phyloP scores from a whole-genome alignment of 2,113 vertebrate species.

The Archilochus colubris region DNA sequence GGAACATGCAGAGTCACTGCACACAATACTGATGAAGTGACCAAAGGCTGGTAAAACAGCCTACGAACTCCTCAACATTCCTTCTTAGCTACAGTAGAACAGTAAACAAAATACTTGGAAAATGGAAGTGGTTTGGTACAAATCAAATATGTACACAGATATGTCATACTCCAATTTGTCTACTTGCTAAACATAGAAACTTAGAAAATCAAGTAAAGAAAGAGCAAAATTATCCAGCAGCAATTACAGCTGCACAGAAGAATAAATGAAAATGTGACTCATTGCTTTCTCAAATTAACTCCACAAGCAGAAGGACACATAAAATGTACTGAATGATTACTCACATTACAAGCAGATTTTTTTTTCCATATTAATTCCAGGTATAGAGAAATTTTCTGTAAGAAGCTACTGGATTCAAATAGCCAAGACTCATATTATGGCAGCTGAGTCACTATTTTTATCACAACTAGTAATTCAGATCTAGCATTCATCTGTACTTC shows the following conservation, averaged over 20 bases:
- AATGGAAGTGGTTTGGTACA: neutral
- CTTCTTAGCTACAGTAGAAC: neutral
- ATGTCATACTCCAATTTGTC: neutral
- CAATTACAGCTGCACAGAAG: neutral
- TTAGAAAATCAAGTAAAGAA: neutral
- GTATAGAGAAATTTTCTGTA: neutral
- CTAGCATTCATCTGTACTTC: neutral
- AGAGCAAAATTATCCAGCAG: constrained; percentile 8
- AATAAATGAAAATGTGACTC: neutral
- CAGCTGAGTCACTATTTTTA: neutral
- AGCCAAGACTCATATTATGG: neutral
- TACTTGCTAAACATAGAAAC: constrained; percentile 16
- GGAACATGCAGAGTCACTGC: neutral
- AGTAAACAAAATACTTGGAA: neutral
- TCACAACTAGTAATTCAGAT: neutral
- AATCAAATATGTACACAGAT: neutral
- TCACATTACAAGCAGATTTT: neutral
- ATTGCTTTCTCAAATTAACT: neutral
- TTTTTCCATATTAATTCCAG: neutral
- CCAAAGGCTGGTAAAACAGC: neutral
- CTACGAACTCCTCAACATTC: neutral
- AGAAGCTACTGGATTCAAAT: neutral
- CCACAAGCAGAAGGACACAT: neutral
- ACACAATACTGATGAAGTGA: neutral
- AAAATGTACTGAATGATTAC: neutral